A percentile compares a stretch with the other conserved stretches of the same genome.
These are phyloP conservation scores for Linnaemya tessellans DNA, from an alignment of 2,888 invertebrate genomes.

Conservation along the genomic window DNA sequence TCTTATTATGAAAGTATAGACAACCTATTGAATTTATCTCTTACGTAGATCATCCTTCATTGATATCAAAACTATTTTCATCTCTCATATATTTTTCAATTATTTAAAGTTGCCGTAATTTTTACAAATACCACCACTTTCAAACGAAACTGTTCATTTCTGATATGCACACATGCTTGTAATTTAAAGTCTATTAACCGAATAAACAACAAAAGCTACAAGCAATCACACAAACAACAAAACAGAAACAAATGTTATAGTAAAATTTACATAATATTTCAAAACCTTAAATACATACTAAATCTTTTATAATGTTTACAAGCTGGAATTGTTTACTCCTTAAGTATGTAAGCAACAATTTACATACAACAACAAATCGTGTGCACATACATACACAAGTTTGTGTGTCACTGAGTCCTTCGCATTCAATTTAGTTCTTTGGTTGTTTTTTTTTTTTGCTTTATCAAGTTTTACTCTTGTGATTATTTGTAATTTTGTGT, in stretches of 20 bases:
- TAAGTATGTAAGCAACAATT: slow-evolving; percentile 44
- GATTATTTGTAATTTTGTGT: slow-evolving; percentile 53
- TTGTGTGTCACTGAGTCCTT: background rate
- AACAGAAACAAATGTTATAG: slow-evolving; percentile 60
- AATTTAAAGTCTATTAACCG: slow-evolving; percentile 68
- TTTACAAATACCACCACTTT: background rate
- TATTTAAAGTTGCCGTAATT: background rate
- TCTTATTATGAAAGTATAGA: too few relatives aligned
- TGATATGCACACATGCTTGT: slow-evolving; percentile 40
- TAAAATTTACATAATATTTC: slow-evolving; percentile 68
- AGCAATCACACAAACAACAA: background rate
- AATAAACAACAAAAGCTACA: slow-evolving; percentile 45
- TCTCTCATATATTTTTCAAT: background rate
- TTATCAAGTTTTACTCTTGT: slow-evolving; percentile 8
- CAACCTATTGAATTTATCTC: too few relatives aligned
- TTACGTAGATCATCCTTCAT: too few relatives aligned
- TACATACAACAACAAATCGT: slow-evolving; percentile 41
- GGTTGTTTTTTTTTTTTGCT: slow-evolving; percentile 9
- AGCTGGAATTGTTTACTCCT: slow-evolving; percentile 71
- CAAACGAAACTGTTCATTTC: background rate
- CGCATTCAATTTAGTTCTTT: slow-evolving; percentile 31
- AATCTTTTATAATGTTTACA: slow-evolving; percentile 72
- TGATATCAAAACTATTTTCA: too few relatives aligned
- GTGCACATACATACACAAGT: background rate
- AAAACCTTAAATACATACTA: slow-evolving; percentile 70